Conservation (phyloP, 1,140 invertebrate genomes). For the Lamellibrachia luymesi region DNA sequence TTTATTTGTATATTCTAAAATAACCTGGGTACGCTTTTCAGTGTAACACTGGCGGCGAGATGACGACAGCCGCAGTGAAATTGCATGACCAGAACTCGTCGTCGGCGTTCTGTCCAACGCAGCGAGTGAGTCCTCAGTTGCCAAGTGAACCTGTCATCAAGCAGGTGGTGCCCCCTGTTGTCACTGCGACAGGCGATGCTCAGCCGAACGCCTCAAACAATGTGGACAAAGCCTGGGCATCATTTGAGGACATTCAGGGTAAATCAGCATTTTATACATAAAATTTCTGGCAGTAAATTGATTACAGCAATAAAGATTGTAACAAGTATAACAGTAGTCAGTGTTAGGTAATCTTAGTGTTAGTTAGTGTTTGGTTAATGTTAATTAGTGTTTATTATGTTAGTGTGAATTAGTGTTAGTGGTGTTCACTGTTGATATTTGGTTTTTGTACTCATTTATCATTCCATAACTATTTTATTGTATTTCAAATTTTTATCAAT, state of each 20-base stretch:
- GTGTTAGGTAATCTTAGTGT: too few species aligned
- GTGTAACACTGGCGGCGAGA: neutral
- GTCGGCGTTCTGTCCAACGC: neutral
- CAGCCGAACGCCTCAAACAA: constrained; percentile 16
- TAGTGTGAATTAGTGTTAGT: too few species aligned
- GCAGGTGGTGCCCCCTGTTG: neutral
- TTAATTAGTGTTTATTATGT: too few species aligned
- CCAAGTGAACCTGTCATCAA: neutral
- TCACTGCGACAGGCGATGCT: neutral
- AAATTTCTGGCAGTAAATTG: too few species aligned
- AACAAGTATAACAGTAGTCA: too few species aligned
- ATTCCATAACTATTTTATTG: too few species aligned
- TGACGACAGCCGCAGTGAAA: neutral
- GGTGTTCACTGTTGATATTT: too few species aligned
- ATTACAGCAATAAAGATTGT: too few species aligned
- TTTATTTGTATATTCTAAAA: neutral
- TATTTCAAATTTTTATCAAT: too few species aligned
- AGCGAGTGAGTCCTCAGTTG: neutral
- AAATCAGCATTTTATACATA: neutral
- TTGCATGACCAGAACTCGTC: neutral
- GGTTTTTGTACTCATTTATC: too few species aligned
- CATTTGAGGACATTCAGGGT: constrained; percentile 46
- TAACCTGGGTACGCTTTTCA: neutral
- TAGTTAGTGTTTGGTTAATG: too few species aligned
- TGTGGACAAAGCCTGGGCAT: constrained; percentile 42